Base-by-base conservation (phyloP, 2,888 invertebrate species). In the Xylota sylvarum region DNA sequence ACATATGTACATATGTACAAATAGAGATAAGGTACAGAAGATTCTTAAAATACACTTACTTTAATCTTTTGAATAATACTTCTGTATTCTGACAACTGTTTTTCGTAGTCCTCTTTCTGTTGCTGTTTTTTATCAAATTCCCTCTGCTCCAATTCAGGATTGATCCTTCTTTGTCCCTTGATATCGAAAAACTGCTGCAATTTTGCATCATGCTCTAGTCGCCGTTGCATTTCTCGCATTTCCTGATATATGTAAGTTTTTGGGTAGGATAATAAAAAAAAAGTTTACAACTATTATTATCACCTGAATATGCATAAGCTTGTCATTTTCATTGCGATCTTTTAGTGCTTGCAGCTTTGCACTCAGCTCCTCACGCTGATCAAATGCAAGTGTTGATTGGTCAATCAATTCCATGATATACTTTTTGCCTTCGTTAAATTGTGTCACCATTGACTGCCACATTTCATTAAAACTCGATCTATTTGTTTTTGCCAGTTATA, bases 351-450 rank as follows among this genome's bases (percentile, higher is more conserved):
- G 95, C 50, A 98, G 94, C 92, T 97, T 98, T 76, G 95, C 94
- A 90, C 96, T 95, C 92, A 96, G 94, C 90, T 96, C 96, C 91
- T 96, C 97, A 83, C 98, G 94, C 92, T 97, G 97, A 92, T 98
- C 97, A 90, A 97, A 98, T 0, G 98, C 97, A 48, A 96, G 93
- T 23, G 97, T 98, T 0, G 98, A 97, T 89, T 97, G 96, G 89
- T 98, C 98, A 82, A 98, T 96, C 77, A 97, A 93, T 90, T 97
- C 97, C 88, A 96, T 94, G 91, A 97, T 97, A 89, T 96, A 95
- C 82, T 95, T 95, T 90, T 98, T 97, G 1, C 97, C 96, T 46
- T 95, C 94, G 90, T 95, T 95, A 64, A 97, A 93, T 73, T 96
- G 95, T 58, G 94, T 94, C 46, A 96, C 94, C 90, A 97, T 94